These are phyloP conservation scores for Eupleurogrammus muticus DNA, from an alignment of 2,797 vertebrate genomes.

Conservation along the genomic window DNA sequence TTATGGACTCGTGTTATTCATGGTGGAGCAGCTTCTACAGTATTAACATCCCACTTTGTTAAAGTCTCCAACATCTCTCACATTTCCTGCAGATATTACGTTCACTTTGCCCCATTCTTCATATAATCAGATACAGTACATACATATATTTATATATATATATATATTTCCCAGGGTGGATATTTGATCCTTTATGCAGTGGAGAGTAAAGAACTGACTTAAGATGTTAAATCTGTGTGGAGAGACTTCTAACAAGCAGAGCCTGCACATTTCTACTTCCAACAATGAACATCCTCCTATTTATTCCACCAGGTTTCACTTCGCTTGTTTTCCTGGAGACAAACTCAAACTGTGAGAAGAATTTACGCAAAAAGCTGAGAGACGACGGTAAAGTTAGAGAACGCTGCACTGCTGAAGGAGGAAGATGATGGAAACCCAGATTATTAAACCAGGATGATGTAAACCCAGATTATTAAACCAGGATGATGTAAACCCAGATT, in stretches of 20 bases:
- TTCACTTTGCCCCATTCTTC: slow-evolving; percentile 53
- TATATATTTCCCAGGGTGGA: slow-evolving; percentile 45
- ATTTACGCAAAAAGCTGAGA: too few relatives aligned
- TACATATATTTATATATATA: slow-evolving; percentile 40
- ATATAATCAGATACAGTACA: slow-evolving; percentile 56
- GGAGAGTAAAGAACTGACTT: slow-evolving; percentile 52
- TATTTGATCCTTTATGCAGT: slow-evolving; percentile 58
- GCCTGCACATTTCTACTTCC: slow-evolving; percentile 33
- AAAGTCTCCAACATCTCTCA: slow-evolving; percentile 30
- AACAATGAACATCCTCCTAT: slow-evolving; percentile 26
- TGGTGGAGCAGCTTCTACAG: slow-evolving; percentile 10
- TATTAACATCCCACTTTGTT: slow-evolving; percentile 24
- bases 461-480: too few relatives aligned
- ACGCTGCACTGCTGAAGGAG: too few relatives aligned
- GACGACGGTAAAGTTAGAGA: too few relatives aligned
- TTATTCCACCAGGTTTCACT: slow-evolving; percentile 52
- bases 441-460: too few relatives aligned
- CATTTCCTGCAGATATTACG: slow-evolving; percentile 62
- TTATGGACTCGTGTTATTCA: slow-evolving; percentile 12
- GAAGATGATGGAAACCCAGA: too few relatives aligned
- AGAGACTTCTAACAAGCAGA: slow-evolving; percentile 55
- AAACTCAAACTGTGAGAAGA: slow-evolving; percentile 13
- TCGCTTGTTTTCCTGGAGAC: slow-evolving; percentile 34
- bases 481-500: too few relatives aligned
- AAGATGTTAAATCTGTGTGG: slow-evolving; percentile 65